Percentiles rank a stretch among this genome's conserved stretches.
phyloP scores from a whole-genome alignment of 2,888 invertebrate genomes.

The Lumbricus terrestris region DNA sequence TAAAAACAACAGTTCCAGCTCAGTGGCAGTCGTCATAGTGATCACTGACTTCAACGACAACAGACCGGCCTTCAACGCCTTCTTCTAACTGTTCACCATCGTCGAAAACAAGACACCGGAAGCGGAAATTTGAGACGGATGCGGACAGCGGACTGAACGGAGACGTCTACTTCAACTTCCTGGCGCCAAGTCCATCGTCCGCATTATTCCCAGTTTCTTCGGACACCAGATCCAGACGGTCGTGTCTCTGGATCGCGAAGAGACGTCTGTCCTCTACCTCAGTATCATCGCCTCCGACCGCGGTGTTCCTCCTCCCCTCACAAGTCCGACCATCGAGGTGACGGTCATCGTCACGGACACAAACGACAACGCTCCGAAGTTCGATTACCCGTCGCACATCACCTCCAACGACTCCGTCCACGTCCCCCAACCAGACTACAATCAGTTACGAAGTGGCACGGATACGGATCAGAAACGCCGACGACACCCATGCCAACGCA shows the following conservation, averaged over 20 bases:
- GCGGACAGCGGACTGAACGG: constrained; percentile 31
- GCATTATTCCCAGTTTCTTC: constrained; percentile 70
- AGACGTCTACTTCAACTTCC: constrained; percentile 29
- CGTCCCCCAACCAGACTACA: constrained; percentile 28
- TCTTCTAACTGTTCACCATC: constrained; percentile 29
- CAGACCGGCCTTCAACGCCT: constrained; percentile 27
- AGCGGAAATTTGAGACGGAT: constrained; percentile 32
- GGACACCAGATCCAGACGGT: no score
- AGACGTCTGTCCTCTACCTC: constrained; percentile 24
- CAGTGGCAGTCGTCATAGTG: constrained; percentile 32
- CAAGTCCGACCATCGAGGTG: no score
- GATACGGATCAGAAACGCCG: constrained; percentile 25
- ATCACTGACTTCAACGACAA: constrained; percentile 37
- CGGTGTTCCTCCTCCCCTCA: constrained; percentile 24
- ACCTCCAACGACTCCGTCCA: constrained; percentile 29
- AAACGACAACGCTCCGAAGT: constrained; percentile 33
- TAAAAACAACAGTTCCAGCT: no score
- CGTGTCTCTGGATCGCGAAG: constrained; percentile 34
- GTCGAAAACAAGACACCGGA: constrained; percentile 55
- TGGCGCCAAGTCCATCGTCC: constrained; percentile 64
- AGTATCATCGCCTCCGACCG: constrained; percentile 22
- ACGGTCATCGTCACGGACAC: constrained; percentile 31
- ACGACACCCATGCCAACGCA: constrained; percentile 29
- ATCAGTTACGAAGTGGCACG: constrained; percentile 31
- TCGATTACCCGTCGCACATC: constrained; percentile 27